phyloP scores from a whole-genome alignment of 1,140 invertebrate genomes.

The Thaumatotibia leucotreta region DNA sequence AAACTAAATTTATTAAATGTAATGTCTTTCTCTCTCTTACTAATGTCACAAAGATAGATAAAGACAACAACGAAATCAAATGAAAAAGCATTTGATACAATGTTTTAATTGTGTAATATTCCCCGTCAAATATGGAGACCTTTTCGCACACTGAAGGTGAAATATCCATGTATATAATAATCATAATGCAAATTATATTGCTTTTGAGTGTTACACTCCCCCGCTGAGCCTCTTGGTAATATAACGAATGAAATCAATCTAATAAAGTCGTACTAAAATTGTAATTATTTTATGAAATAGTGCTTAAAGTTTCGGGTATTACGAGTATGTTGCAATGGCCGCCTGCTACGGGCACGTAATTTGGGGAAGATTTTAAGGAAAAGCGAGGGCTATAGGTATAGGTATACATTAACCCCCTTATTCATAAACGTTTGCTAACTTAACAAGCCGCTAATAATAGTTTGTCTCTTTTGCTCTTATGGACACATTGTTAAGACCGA shows the following conservation, averaged over 20 bases:
- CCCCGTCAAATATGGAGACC: not conserved
- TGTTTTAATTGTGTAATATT: not conserved
- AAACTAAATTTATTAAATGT: not conserved
- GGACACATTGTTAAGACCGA: too few species aligned
- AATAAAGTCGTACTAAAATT: not conserved
- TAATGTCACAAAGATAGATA: not conserved
- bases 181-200: slow-evolving; percentile 3
- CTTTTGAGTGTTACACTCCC: slow-evolving; percentile 6
- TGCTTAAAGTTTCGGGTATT: not conserved
- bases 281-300: not conserved
- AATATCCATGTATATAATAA: not conserved
- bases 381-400: too few species aligned
- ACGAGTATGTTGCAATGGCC: not conserved
- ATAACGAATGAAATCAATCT: not conserved
- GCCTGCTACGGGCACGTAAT: not conserved
- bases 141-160: not conserved
- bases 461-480: too few species aligned
- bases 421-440: too few species aligned
- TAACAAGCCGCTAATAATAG: too few species aligned
- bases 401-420: too few species aligned
- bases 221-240: not conserved
- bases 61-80: not conserved
- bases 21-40: not conserved
- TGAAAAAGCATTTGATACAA: not conserved
- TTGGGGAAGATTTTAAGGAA: not conserved